A percentile compares a stretch with the other conserved stretches of the same genome.
These are phyloP conservation scores for Polymixis flavicincta DNA, from an alignment of 2,888 invertebrate species.

Conservation along the genomic window DNA sequence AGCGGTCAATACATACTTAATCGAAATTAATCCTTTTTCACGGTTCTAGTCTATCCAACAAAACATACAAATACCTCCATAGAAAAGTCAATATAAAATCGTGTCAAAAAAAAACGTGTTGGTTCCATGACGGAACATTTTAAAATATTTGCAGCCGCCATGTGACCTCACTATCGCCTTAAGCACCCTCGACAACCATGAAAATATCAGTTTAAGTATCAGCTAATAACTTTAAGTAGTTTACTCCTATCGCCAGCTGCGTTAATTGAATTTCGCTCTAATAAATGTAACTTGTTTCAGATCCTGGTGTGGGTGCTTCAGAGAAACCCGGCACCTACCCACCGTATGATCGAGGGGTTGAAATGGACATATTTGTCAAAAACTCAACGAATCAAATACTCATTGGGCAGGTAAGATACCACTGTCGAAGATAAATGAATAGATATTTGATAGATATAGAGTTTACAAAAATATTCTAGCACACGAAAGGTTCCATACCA, in stretches of 20 bases:
- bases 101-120: not conserved
- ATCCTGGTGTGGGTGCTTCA: slow-evolving; percentile 94
- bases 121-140: no score
- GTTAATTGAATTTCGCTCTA: no score
- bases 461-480: not conserved
- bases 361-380: slow-evolving; percentile 93
- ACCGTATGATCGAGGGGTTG: slow-evolving; percentile 94
- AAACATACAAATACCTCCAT: not conserved
- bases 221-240: no score
- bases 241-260: no score
- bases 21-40: not conserved
- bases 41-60: not conserved
- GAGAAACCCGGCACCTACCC: slow-evolving; percentile 92
- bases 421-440: not conserved
- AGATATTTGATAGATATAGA: not conserved
- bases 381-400: slow-evolving; percentile 92
- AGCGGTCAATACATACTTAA: not conserved
- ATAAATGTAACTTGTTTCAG: slow-evolving; percentile 72
- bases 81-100: not conserved
- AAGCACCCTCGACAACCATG: no score
- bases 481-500: no score
- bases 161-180: no score
- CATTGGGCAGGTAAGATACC: slow-evolving; percentile 91
- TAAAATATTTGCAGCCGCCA: no score
- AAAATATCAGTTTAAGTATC: no score